Conservation (phyloP, 2,888 invertebrate species). For the Pristionchus arcanus region DNA sequence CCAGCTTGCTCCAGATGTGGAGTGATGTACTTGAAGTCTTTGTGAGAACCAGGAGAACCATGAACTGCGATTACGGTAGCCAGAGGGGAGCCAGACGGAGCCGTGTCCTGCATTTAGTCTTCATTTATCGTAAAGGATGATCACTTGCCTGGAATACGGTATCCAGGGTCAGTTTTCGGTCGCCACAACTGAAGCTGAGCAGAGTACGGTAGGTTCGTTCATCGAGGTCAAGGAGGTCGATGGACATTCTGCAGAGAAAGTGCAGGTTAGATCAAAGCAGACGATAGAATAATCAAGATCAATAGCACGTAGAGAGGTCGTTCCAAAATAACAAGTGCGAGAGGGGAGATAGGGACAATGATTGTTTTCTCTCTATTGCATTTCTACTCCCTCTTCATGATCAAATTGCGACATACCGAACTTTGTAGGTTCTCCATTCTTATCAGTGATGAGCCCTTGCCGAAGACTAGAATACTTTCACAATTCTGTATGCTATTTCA, state of each 20-base stretch:
- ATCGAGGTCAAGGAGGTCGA: neutral
- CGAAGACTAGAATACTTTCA: neutral
- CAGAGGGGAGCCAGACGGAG: constrained; percentile 60
- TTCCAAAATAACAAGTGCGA: constrained; percentile 2
- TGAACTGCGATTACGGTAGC: constrained; percentile 68
- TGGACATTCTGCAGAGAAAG: constrained; percentile 36
- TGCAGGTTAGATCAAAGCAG: neutral
- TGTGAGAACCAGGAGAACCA: constrained; percentile 70
- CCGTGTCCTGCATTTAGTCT: constrained; percentile 61
- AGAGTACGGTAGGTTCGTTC: constrained; percentile 19
- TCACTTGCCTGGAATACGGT: constrained; percentile 45
- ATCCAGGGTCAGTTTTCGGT: neutral
- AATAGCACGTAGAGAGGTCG: neutral
- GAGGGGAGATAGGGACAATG: neutral
- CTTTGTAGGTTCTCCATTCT: neutral
- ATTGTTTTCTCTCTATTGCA: neutral
- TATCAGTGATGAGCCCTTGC: neutral
- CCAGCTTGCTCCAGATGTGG: constrained; percentile 59
- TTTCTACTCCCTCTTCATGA: neutral
- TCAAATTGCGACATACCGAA: neutral
- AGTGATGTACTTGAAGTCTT: constrained; percentile 68
- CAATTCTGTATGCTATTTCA: neutral
- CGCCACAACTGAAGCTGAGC: constrained; percentile 32
- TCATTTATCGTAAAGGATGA: neutral
- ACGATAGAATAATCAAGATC: neutral